Evolutionary conservation across 2,113 vertebrate species (phyloP).

Genomic region (Anseranas semipalmata): DNA sequence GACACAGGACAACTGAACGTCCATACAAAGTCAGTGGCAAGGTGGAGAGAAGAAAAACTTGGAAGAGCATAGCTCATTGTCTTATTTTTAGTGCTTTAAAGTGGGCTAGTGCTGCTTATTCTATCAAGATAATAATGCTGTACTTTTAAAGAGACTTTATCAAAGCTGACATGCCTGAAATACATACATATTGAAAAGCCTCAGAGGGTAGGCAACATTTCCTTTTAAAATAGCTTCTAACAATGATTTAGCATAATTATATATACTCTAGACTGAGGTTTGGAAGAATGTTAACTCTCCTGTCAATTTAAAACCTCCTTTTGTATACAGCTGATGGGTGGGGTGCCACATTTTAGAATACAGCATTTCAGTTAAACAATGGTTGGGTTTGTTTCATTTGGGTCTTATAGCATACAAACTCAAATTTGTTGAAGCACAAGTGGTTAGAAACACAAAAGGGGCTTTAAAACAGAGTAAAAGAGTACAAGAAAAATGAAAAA

Average conservation of each 20-base stretch:
- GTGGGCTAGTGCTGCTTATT: background rate
- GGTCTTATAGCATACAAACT: background rate
- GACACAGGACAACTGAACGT: background rate
- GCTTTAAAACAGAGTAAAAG: background rate
- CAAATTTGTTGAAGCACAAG: background rate
- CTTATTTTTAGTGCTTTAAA: background rate
- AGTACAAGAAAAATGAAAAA: background rate
- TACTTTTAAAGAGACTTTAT: background rate
- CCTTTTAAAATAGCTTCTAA: conserved; percentile 23
- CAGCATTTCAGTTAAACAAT: background rate
- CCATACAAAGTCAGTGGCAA: background rate
- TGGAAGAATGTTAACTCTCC: conserved; percentile 11
- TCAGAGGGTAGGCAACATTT: background rate
- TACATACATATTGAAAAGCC: background rate
- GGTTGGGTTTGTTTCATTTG: background rate
- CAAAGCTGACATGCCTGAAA: background rate
- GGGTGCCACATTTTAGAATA: background rate
- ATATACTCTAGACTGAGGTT: background rate
- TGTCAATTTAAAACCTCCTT: background rate
- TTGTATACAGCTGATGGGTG: background rate
- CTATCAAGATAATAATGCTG: background rate
- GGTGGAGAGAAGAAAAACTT: background rate
- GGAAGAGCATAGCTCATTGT: background rate
- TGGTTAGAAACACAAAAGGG: background rate
- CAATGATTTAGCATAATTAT: conserved; percentile 30